phyloP scores from a whole-genome alignment of 2,113 vertebrate genomes.

The Glareola pratincola region DNA sequence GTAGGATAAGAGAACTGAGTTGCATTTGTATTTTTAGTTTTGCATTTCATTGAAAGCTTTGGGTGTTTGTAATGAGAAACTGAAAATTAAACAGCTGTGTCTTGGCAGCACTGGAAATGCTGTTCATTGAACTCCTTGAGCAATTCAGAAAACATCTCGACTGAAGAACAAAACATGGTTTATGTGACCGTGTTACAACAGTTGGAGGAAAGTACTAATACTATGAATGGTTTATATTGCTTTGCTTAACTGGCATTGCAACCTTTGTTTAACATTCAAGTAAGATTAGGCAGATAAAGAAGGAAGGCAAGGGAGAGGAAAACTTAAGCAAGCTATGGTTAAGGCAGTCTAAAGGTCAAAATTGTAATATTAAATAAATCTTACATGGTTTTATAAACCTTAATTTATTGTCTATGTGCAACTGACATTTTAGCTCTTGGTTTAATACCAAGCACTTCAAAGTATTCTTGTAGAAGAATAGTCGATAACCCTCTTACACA shows the following conservation, averaged over 20 bases:
- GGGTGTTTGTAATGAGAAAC: background rate
- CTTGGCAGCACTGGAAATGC: background rate
- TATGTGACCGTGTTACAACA: background rate
- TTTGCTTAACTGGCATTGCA: constrained; percentile 42
- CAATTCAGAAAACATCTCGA: background rate
- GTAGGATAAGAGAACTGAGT: background rate
- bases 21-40: background rate
- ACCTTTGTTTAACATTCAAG: constrained; percentile 67
- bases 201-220: background rate
- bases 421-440: constrained; percentile 81
- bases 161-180: background rate
- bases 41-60: background rate
- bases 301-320: background rate
- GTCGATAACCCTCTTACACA: constrained; percentile 78
- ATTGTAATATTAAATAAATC: constrained; percentile 82
- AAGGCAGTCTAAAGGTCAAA: constrained; percentile 78
- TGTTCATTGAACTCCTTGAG: background rate
- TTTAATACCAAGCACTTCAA: constrained; percentile 82
- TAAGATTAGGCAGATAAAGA: constrained; percentile 58
- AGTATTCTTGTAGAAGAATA: constrained; percentile 78
- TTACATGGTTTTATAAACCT: constrained; percentile 80
- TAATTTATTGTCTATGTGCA: constrained; percentile 82
- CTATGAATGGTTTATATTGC: background rate
- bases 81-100: background rate
- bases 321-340: constrained; percentile 64